Conservation (phyloP, 2,113 vertebrate genomes). For the Prunella fulvescens region DNA sequence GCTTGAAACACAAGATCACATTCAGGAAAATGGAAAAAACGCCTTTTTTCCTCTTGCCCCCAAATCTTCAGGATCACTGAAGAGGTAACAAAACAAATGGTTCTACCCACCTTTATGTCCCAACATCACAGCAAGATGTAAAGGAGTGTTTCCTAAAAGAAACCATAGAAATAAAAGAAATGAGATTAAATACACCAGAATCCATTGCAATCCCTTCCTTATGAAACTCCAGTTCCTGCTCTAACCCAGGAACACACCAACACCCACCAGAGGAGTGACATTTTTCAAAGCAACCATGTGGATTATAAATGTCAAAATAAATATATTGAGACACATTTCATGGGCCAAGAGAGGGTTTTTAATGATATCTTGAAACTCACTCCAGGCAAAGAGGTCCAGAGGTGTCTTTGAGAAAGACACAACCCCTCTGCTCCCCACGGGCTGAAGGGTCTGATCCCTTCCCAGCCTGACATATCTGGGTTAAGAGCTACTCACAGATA, state of each 20-base stretch:
- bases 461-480: constrained; percentile 39
- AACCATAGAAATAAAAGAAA: not conserved
- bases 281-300: too few species aligned
- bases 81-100: not conserved
- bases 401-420: not conserved
- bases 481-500: constrained; percentile 29
- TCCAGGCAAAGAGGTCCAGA: not conserved
- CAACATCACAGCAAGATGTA: constrained; percentile 99
- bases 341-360: not conserved
- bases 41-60: not conserved
- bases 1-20: not conserved
- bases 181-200: not conserved
- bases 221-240: not conserved
- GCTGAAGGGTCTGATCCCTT: not conserved
- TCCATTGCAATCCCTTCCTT: not conserved
- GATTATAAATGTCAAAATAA: not conserved
- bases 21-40: not conserved
- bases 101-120: constrained; percentile 93
- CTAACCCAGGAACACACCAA: not conserved
- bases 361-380: not conserved
- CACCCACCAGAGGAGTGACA: not conserved
- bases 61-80: not conserved
- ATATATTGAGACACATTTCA: not conserved
- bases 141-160: constrained; percentile 92
- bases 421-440: not conserved